A percentile compares a stretch with the other conserved stretches of the same genome.
Evolutionary conservation across 92 coral and sea anemone genomes (phyloP).

Genomic region (Virgularia gustaviana): DNA sequence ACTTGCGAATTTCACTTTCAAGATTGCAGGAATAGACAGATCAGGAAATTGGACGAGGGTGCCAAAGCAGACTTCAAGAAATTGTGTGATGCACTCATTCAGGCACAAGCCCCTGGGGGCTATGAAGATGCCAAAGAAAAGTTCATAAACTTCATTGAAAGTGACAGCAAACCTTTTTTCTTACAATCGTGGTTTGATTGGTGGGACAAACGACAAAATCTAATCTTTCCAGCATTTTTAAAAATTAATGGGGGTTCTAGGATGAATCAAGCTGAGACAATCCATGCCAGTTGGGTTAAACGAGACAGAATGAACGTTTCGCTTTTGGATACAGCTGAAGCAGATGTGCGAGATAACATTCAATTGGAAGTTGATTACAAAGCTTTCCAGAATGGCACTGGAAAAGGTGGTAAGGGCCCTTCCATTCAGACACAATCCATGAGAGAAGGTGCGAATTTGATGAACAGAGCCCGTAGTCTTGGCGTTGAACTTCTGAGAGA

Average conservation of each 20-base stretch:
- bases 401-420: slow-evolving; percentile 42
- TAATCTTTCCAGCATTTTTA: slow-evolving; percentile 49
- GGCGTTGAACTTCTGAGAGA: slow-evolving; percentile 12
- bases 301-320: slow-evolving; percentile 55
- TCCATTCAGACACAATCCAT: slow-evolving; percentile 6
- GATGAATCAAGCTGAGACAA: slow-evolving; percentile 45
- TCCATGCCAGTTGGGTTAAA: slow-evolving; percentile 52
- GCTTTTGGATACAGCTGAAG: slow-evolving; percentile 43
- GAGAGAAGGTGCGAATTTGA: not conserved
- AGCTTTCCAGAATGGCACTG: slow-evolving; percentile 35
- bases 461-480: slow-evolving; percentile 5
- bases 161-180: not conserved
- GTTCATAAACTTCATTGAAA: not conserved
- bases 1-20: slow-evolving; percentile 12
- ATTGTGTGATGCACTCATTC: slow-evolving; percentile 1
- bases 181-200: slow-evolving; percentile 43
- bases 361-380: slow-evolving; percentile 45
- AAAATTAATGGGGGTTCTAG: slow-evolving; percentile 32
- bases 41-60: not conserved
- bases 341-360: slow-evolving; percentile 42
- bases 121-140: slow-evolving; percentile 13
- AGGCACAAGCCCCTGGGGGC: not conserved
- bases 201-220: slow-evolving; percentile 54
- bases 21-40: slow-evolving; percentile 16
- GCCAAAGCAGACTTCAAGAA: slow-evolving; percentile 1